Evolutionary conservation across 1,140 invertebrate genomes (phyloP).

Genomic region (Homarus americanus): DNA sequence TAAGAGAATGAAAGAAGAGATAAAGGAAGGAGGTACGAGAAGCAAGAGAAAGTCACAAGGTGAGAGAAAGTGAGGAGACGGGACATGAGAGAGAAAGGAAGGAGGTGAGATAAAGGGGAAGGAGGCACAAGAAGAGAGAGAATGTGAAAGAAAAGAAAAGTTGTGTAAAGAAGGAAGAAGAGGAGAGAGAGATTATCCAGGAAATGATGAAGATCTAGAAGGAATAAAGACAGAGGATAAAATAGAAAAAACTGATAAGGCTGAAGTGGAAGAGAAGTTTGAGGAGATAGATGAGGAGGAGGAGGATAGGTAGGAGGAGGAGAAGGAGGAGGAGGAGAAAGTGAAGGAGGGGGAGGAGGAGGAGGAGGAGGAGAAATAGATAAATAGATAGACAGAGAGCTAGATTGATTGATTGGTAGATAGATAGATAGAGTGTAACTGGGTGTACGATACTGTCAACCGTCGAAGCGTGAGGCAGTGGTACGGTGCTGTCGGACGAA

Average conservation of each 20-base stretch:
- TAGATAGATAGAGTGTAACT: not conserved
- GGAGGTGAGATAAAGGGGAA: no score
- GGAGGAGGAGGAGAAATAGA: not conserved
- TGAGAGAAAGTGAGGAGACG: not conserved
- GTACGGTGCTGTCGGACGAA: no score
- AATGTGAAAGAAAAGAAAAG: not conserved
- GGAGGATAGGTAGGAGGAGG: not conserved
- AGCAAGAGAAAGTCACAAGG: not conserved
- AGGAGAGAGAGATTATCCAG: not conserved
- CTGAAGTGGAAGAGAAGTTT: not conserved
- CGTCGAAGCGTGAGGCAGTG: no score
- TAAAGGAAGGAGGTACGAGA: no score
- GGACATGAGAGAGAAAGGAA: no score
- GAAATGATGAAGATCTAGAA: not conserved
- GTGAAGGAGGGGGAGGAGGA: not conserved
- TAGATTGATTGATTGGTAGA: not conserved
- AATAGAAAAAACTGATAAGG: not conserved
- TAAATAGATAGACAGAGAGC: not conserved
- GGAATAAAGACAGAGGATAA: not conserved
- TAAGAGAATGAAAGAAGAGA: no score
- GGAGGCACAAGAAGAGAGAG: no score
- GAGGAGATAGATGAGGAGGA: not conserved
- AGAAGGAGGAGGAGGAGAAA: conserved; percentile 7
- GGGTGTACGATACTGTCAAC: no score
- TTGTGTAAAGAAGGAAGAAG: not conserved